Conservation (phyloP, 2,888 invertebrate species). For the Nyleta sp. region DNA sequence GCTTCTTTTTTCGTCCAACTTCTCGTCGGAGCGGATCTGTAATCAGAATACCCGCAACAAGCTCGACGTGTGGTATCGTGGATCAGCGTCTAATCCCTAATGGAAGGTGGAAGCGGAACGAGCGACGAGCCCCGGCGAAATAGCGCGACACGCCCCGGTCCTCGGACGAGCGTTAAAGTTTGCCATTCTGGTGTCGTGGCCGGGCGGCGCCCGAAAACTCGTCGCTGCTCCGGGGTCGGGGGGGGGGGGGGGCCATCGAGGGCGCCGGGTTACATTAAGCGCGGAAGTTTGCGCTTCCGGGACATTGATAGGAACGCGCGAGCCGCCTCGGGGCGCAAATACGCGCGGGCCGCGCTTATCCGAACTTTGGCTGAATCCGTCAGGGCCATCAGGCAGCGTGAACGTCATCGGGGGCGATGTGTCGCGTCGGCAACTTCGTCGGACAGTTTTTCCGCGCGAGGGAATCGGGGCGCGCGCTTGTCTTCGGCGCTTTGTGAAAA, state of each 20-base stretch:
- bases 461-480: conserved; percentile 22
- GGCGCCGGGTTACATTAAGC: too few relatives aligned
- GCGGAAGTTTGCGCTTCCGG: conserved; percentile 30
- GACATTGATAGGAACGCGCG: conserved; percentile 14
- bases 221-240: too few relatives aligned
- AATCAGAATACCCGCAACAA: conserved; percentile 40
- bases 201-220: too few relatives aligned
- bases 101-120: conserved; percentile 27
- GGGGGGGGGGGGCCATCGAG: too few relatives aligned
- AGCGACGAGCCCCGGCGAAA: conserved; percentile 12
- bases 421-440: conserved; percentile 21
- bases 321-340: too few relatives aligned
- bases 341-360: too few relatives aligned
- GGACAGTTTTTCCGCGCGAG: conserved; percentile 25
- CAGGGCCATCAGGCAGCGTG: conserved; percentile 8
- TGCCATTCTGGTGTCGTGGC: background rate
- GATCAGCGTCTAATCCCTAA: conserved; percentile 42
- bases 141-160: conserved; percentile 7
- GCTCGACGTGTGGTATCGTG: conserved; percentile 27
- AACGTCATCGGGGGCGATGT: too few relatives aligned
- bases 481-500: too few relatives aligned
- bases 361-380: conserved; percentile 11
- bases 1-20: conserved; percentile 23
- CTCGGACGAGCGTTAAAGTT: conserved; percentile 21
- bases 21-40: conserved; percentile 5